These are phyloP conservation scores for Chiloscyllium plagiosum DNA, from an alignment of 2,113 vertebrate genomes.

Conservation along the genomic window DNA sequence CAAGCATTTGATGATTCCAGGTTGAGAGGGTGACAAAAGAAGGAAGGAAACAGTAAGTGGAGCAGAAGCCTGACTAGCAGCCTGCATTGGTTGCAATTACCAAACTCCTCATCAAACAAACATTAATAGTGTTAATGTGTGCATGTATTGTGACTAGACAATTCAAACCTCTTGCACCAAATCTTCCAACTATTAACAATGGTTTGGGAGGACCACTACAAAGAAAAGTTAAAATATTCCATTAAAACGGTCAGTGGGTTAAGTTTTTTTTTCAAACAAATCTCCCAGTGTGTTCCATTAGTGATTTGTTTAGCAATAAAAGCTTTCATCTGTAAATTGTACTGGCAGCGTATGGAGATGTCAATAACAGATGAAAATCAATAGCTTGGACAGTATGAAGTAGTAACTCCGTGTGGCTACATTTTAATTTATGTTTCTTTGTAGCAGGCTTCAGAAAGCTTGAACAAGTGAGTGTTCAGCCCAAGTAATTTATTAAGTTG, in stretches of 20 bases:
- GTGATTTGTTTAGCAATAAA: constrained; percentile 32
- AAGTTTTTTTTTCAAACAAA: neutral
- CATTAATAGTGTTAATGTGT: neutral
- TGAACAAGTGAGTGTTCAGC: constrained; percentile 39
- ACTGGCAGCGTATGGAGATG: constrained; percentile 4
- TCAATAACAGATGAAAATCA: constrained; percentile 36
- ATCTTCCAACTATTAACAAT: neutral
- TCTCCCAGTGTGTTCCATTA: neutral
- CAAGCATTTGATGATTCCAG: neutral
- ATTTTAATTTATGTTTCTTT: constrained; percentile 41
- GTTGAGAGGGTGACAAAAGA: neutral
- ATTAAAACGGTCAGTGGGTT: neutral
- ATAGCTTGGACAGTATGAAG: constrained; percentile 38
- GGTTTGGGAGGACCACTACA: neutral
- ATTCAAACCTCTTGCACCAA: neutral
- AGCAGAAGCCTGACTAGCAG: neutral
- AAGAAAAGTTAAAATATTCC: neutral
- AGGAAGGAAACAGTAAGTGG: neutral
- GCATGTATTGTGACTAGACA: neutral
- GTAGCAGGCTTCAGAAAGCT: constrained; percentile 24
- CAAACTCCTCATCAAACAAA: neutral
- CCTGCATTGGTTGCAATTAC: neutral
- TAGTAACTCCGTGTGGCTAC: constrained; percentile 33
- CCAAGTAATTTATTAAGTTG: constrained; percentile 39
- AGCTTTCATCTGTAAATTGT: constrained; percentile 33